Base-by-base conservation (phyloP, 1,140 invertebrate genomes). In the Drosophila seguyi region DNA sequence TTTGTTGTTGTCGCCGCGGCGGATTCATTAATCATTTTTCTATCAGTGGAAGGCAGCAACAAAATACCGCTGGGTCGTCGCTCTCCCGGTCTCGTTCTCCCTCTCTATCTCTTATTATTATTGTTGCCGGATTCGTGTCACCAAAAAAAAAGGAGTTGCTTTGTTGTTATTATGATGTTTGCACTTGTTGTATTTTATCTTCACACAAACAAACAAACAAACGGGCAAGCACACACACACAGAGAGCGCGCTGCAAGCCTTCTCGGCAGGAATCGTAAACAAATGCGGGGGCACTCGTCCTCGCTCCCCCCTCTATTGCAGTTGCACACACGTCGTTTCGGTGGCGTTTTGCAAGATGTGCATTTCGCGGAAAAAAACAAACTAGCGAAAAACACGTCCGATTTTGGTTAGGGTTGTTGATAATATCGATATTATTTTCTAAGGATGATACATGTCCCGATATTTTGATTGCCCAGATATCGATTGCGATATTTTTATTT, bases 161-260 rank as follows among this genome's bases (percentile, higher is more conserved):
- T 39, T 50, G 29, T 48, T 59, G 39, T 58, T 69, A 31, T 48
- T 74, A 29, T 39, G 59, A 53, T 76, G 71, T 48, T 81, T 81
- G 72, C 79, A 81, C 79, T 81, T 83, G 80, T 83, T 83, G 76
- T 85, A 74, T 69, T 81, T 60, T 38, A 55, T 57, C 50, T 58
- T 29, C 65, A 62, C 65, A 22, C 52, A 56, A 69, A 72, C 66
- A 73, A 58, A 68, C 66, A 72, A 55, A 55, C 67, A 68, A 53
- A 38, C 50, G 13, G 22, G 16, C 38, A 22, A 38, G 22, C 36
- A 45, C 20, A 45, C 58, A 58, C 61, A 45, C 20, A 45, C 58
- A 58, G 52, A 27, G 22, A 14, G 58, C 38, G 39, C 44, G 18
- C 18, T 58, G 58, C 38, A 62, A 45, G 53, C n/a, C 31, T 27